These are phyloP conservation scores for Platyrinchus mystaceus DNA, from an alignment of 2,797 vertebrate genomes.

Conservation along the genomic window DNA sequence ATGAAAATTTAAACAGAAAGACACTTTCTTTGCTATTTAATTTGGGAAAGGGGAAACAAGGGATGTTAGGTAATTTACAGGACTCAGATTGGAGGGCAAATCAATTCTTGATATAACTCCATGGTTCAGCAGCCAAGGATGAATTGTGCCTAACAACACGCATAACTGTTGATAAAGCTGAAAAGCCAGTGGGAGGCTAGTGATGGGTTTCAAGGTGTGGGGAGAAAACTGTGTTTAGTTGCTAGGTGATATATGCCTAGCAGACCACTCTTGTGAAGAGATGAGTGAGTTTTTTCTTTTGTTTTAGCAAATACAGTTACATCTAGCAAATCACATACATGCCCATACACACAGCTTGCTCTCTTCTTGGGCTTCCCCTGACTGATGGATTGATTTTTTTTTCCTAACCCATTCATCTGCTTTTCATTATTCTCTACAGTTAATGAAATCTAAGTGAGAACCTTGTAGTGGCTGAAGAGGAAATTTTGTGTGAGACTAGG, in stretches of 20 bases:
- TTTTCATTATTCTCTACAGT: background rate
- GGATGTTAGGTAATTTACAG: constrained; percentile 3
- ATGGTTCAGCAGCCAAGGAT: background rate
- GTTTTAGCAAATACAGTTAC: background rate
- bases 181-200: background rate
- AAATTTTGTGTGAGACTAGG: background rate
- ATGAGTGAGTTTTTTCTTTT: background rate
- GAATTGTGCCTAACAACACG: background rate
- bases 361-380: background rate
- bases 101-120: background rate
- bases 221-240: background rate
- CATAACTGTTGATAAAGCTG: background rate
- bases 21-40: background rate
- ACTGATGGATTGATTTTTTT: background rate
- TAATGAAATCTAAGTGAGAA: background rate
- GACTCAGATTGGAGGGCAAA: background rate
- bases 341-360: background rate
- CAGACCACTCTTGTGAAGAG: background rate
- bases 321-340: background rate
- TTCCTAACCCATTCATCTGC: background rate
- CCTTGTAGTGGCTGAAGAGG: background rate
- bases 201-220: background rate
- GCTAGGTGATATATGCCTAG: background rate
- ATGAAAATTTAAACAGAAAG: constrained; percentile 17
- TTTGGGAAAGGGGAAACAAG: background rate